These are phyloP conservation scores for Eriosoma lanigerum DNA, from an alignment of 1,140 invertebrate species.

Conservation along the genomic window DNA sequence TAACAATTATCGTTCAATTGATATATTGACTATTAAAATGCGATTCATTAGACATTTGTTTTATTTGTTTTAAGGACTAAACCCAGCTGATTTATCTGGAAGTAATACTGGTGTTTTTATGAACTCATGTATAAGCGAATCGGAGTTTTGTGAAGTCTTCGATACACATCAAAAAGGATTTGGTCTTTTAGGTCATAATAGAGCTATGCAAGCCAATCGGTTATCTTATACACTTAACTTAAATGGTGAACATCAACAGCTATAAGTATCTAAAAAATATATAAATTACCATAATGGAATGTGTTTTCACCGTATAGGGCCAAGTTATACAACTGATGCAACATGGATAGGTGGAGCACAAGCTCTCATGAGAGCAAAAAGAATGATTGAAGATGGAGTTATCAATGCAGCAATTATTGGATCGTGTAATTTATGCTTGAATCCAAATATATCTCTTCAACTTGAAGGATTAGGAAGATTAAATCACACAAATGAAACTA, in stretches of 20 bases:
- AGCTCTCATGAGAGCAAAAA: constrained; percentile 67
- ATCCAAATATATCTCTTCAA: constrained; percentile 67
- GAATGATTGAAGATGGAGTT: constrained; percentile 65
- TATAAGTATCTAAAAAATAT: background rate
- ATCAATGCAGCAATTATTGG: constrained; percentile 72
- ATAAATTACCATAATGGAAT: background rate
- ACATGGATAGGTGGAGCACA: constrained; percentile 72
- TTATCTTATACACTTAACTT: constrained; percentile 56
- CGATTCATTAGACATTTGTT: background rate
- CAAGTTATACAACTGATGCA: constrained; percentile 71
- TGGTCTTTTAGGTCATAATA: constrained; percentile 66
- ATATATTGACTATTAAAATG: background rate
- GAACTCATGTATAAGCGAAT: constrained; percentile 57
- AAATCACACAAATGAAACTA: constrained; percentile 67
- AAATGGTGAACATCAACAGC: background rate
- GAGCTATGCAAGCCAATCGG: constrained; percentile 70
- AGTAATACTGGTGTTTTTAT: constrained; percentile 65
- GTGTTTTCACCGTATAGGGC: constrained; percentile 60
- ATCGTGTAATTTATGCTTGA: constrained; percentile 65
- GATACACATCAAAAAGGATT: constrained; percentile 60
- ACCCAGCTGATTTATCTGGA: constrained; percentile 61
- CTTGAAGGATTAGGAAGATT: constrained; percentile 65
- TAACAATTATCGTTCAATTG: background rate
- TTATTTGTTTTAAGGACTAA: constrained; percentile 59
- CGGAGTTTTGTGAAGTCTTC: constrained; percentile 53